phyloP scores from a whole-genome alignment of 1,140 invertebrate genomes.

The Lethocerus indicus region DNA sequence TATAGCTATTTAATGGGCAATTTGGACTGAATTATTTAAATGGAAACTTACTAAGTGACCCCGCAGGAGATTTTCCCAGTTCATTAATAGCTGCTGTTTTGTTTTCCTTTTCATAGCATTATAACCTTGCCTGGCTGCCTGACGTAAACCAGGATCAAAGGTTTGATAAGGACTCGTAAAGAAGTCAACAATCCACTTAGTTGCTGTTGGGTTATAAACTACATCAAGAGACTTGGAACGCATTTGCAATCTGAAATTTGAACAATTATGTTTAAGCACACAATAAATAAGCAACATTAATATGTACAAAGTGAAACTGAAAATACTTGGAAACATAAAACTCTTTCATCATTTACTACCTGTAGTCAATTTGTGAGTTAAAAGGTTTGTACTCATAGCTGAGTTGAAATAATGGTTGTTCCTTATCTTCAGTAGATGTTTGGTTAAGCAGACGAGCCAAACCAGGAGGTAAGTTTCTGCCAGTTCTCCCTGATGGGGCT shows the following conservation, averaged over 20 bases:
- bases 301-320: too few species aligned
- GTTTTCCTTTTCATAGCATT: constrained; percentile 59
- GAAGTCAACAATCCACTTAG: constrained; percentile 61
- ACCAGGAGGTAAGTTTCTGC: constrained; percentile 18
- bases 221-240: constrained; percentile 69
- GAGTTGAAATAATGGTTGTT: constrained; percentile 43
- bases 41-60: constrained; percentile 33
- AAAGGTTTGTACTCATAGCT: constrained; percentile 52
- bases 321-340: too few species aligned
- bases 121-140: constrained; percentile 32
- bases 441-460: constrained; percentile 16
- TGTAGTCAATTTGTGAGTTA: constrained; percentile 39
- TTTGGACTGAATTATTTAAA: not conserved
- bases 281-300: too few species aligned
- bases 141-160: constrained; percentile 18
- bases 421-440: constrained; percentile 15
- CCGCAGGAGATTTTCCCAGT: constrained; percentile 71
- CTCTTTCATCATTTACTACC: constrained; percentile 13
- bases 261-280: too few species aligned
- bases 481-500: constrained; percentile 15
- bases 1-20: too few species aligned
- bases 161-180: constrained; percentile 42
- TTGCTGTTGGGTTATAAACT: constrained; percentile 62
- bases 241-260: constrained; percentile 43
- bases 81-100: constrained; percentile 60